Percentiles rank a stretch among this genome's conserved stretches.
These are phyloP conservation scores for Glareola pratincola DNA, from an alignment of 2,113 vertebrate genomes.

Conservation along the genomic window DNA sequence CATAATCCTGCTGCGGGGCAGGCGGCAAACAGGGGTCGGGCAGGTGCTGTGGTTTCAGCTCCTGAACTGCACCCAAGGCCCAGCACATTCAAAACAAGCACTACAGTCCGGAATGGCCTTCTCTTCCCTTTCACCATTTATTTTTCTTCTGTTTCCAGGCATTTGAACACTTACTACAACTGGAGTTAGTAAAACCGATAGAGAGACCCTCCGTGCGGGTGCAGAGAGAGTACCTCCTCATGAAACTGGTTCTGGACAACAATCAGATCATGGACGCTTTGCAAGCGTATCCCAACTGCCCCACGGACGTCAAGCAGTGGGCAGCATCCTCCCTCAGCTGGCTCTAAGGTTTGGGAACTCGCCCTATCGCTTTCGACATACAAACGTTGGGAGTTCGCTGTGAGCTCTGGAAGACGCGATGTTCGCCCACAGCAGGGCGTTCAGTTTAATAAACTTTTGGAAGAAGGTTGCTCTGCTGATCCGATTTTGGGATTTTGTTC, in stretches of 20 bases:
- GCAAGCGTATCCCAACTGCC: constrained; percentile 94
- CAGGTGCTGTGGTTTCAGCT: too few relatives aligned
- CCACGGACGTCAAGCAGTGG: constrained; percentile 92
- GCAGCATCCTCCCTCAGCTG: constrained; percentile 83
- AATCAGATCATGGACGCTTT: constrained; percentile 91
- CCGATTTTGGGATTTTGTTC: neutral
- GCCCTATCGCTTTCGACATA: fast-evolving
- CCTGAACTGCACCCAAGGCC: fast-evolving
- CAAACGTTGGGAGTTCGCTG: fast-evolving
- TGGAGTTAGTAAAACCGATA: constrained; percentile 87
- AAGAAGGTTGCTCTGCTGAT: neutral
- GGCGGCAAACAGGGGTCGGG: neutral
- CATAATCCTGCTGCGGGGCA: neutral
- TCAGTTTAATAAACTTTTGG: fast-evolving
- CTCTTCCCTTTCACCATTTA: fast-evolving
- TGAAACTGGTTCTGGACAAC: constrained; percentile 88
- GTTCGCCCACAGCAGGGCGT: fast-evolving
- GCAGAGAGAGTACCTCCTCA: constrained; percentile 87
- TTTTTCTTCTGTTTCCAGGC: constrained; percentile 73
- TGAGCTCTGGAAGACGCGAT: fast-evolving
- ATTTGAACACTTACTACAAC: constrained; percentile 90
- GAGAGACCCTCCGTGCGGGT: constrained; percentile 76
- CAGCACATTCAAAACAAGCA: fast-evolving
- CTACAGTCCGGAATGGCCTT: fast-evolving
- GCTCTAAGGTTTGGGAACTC: constrained; percentile 15